These are phyloP conservation scores for Idaea dimidiata DNA, from an alignment of 2,888 invertebrate genomes.

Conservation along the genomic window DNA sequence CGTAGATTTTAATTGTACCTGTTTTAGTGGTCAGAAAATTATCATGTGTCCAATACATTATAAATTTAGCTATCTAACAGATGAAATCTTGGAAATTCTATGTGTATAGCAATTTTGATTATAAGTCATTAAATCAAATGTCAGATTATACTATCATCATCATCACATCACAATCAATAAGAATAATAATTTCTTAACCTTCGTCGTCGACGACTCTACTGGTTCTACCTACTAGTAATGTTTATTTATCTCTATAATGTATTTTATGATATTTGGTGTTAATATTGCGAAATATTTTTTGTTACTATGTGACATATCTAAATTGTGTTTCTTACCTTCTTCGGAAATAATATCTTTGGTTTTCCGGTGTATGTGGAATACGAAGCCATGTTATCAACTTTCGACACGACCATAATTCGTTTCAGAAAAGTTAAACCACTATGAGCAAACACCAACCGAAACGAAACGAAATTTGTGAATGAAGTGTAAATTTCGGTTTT, in stretches of 20 bases:
- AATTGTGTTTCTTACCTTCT: conserved; percentile 64
- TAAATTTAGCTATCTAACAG: not conserved
- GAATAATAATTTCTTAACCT: not conserved
- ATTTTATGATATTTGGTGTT: not conserved
- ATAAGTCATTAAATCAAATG: not conserved
- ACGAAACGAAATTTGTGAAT: conserved; percentile 41
- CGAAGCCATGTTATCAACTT: conserved; percentile 77
- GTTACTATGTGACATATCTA: conserved; percentile 20
- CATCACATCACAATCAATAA: not conserved
- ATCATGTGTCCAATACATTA: not conserved
- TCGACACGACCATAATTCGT: conserved; percentile 77
- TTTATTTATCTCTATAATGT: not conserved
- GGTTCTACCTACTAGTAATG: not conserved
- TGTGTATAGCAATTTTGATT: not conserved
- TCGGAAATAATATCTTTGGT: conserved; percentile 77
- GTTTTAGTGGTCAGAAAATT: not conserved
- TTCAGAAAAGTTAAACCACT: conserved; percentile 56
- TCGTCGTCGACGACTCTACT: not conserved
- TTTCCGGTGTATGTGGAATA: conserved; percentile 76
- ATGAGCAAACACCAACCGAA: conserved; percentile 60
- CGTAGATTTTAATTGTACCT: not conserved
- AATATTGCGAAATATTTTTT: conserved; percentile 8
- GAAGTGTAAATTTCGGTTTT: conserved; percentile 48
- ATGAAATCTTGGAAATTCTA: not conserved
- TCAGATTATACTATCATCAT: not conserved